A percentile compares a stretch with the other conserved stretches of the same genome.
These are phyloP conservation scores for Tetramorium bicarinatum DNA, from an alignment of 2,888 invertebrate genomes.

Conservation along the genomic window DNA sequence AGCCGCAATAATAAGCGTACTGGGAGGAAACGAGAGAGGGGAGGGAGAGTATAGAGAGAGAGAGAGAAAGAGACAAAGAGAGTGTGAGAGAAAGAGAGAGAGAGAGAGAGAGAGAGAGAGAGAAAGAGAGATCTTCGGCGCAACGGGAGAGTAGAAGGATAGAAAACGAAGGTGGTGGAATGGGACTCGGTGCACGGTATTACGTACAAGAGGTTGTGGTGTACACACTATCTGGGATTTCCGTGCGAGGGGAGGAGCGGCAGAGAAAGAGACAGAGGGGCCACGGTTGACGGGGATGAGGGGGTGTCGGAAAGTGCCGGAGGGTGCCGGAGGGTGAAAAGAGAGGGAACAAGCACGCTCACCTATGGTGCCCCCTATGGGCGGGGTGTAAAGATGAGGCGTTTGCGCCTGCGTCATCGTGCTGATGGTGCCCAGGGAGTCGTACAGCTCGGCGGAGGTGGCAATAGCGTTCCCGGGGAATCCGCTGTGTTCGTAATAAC, in stretches of 20 bases:
- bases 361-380: constrained; percentile 91
- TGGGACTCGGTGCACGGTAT: constrained; percentile 63
- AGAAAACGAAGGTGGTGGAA: constrained; percentile 56
- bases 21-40: constrained; percentile 62
- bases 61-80: constrained; percentile 59
- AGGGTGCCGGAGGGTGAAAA: constrained; percentile 53
- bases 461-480: constrained; percentile 86
- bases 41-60: constrained; percentile 51
- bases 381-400: constrained; percentile 92
- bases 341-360: constrained; percentile 79
- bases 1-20: constrained; percentile 83
- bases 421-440: constrained; percentile 91
- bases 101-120: constrained; percentile 44
- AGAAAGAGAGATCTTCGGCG: constrained; percentile 18
- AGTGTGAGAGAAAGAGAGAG: constrained; percentile 58
- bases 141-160: constrained; percentile 22
- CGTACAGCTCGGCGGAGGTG: constrained; percentile 89
- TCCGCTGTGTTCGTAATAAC: constrained; percentile 86
- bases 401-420: constrained; percentile 92
- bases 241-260: constrained; percentile 65
- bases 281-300: constrained; percentile 28
- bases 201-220: constrained; percentile 73
- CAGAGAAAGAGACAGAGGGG: constrained; percentile 25
- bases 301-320: constrained; percentile 58
- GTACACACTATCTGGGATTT: constrained; percentile 71